Evolutionary conservation across 2,888 invertebrate genomes (phyloP).

Genomic region (Ichneumoninae sp.): DNA sequence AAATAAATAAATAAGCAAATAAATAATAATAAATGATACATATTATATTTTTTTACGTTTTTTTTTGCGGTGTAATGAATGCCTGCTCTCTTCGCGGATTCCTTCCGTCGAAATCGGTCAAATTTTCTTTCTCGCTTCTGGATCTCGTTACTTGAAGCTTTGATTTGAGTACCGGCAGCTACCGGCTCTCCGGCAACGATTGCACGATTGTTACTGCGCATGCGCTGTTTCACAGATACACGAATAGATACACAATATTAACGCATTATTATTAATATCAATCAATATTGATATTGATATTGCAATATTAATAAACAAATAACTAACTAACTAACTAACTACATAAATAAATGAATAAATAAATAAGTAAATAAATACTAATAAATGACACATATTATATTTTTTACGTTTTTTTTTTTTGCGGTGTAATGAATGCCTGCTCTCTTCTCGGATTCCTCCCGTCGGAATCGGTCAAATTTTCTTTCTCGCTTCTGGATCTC

Average conservation of each 20-base stretch:
- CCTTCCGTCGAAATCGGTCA: background rate
- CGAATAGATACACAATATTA: slow-evolving; percentile 16
- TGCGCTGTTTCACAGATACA: background rate
- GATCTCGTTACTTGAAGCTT: slow-evolving; percentile 43
- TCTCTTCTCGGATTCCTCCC: background rate
- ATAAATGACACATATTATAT: background rate
- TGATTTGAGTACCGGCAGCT: slow-evolving; percentile 48
- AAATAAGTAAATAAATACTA: too few species aligned
- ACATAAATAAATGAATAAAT: too few species aligned
- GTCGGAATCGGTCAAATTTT: background rate
- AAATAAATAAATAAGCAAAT: too few species aligned
- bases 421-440: background rate
- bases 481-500: slow-evolving; percentile 26
- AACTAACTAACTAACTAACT: too few species aligned
- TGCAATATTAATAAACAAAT: too few species aligned
- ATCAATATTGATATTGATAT: too few species aligned
- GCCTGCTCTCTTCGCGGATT: too few species aligned
- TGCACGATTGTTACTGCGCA: slow-evolving; percentile 18
- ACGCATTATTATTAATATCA: too few species aligned
- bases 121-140: slow-evolving; percentile 14
- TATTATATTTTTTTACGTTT: too few species aligned
- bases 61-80: too few species aligned
- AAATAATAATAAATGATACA: too few species aligned
- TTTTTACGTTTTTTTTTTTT: background rate
- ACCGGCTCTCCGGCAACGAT: slow-evolving; percentile 31